Evolutionary conservation across 2,888 invertebrate genomes (phyloP).

Genomic region (Trissolcus brochymenae): DNA sequence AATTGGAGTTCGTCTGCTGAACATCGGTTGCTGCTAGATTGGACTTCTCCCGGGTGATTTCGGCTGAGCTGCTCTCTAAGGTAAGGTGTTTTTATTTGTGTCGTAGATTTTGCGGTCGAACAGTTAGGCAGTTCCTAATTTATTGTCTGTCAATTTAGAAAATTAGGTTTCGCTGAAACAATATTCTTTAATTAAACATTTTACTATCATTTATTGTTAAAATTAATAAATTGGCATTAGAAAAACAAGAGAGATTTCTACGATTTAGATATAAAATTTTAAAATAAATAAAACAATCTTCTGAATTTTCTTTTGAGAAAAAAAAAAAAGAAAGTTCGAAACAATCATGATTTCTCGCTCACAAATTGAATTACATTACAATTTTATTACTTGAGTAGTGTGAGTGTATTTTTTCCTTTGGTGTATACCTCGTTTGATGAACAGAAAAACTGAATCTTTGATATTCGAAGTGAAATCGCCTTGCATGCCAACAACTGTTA

Average conservation of each 20-base stretch:
- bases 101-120: slow-evolving; percentile 5
- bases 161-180: too few relatives aligned
- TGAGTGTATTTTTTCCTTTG: background rate
- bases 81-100: slow-evolving; percentile 29
- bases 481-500: slow-evolving; percentile 30
- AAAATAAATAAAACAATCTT: background rate
- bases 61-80: slow-evolving; percentile 1
- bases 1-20: slow-evolving; percentile 1
- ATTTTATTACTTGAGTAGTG: background rate
- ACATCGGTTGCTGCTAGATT: background rate
- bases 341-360: background rate
- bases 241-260: too few relatives aligned
- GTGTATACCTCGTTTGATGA: too few relatives aligned
- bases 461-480: slow-evolving; percentile 14
- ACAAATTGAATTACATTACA: slow-evolving; percentile 3
- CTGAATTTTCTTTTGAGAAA: background rate
- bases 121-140: slow-evolving; percentile 4
- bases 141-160: slow-evolving; percentile 1
- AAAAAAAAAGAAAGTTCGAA: slow-evolving; percentile 2
- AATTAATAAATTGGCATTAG: too few relatives aligned
- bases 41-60: slow-evolving; percentile 10
- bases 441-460: slow-evolving; percentile 6
- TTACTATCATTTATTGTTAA: too few relatives aligned
- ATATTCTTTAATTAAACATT: too few relatives aligned
- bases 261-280: too few relatives aligned